phyloP scores from a whole-genome alignment of 2,113 vertebrate genomes.

The Phylloscopus whistleri region DNA sequence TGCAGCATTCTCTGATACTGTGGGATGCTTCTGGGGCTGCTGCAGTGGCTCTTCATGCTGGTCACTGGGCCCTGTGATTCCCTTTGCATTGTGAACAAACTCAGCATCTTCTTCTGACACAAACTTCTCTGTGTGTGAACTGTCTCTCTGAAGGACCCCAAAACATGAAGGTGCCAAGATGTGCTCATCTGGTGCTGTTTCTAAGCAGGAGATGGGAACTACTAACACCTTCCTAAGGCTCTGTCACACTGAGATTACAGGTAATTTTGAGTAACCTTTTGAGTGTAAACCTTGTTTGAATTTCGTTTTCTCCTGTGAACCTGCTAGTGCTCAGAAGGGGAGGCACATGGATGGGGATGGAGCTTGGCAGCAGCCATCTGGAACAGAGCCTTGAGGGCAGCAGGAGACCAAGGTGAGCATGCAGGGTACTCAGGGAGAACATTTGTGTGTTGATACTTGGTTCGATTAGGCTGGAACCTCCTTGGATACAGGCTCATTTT shows the following conservation, averaged over 20 bases:
- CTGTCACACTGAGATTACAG: background rate
- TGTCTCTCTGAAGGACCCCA: background rate
- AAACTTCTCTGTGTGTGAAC: fast-evolving
- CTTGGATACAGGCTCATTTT: background rate
- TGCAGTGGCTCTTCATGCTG: background rate
- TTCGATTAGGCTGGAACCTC: background rate
- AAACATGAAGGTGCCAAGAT: background rate
- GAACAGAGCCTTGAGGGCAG: background rate
- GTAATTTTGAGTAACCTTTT: background rate
- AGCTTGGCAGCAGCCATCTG: background rate
- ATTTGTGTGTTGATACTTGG: background rate
- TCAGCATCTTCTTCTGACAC: background rate
- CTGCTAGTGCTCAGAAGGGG: background rate
- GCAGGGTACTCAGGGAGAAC: background rate
- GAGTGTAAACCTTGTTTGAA: background rate
- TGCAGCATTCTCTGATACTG: background rate
- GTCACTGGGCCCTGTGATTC: background rate
- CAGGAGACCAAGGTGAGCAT: background rate
- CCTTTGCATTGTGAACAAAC: background rate
- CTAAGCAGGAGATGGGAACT: background rate
- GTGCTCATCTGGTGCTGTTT: background rate
- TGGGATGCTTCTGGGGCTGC: background rate
- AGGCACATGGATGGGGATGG: fast-evolving
- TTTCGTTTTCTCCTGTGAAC: background rate
- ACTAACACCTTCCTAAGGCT: background rate